Percentiles rank a stretch among this genome's conserved stretches.
Conservation (phyloP, 2,797 vertebrate genomes). For the Gymnodraco acuticeps region DNA sequence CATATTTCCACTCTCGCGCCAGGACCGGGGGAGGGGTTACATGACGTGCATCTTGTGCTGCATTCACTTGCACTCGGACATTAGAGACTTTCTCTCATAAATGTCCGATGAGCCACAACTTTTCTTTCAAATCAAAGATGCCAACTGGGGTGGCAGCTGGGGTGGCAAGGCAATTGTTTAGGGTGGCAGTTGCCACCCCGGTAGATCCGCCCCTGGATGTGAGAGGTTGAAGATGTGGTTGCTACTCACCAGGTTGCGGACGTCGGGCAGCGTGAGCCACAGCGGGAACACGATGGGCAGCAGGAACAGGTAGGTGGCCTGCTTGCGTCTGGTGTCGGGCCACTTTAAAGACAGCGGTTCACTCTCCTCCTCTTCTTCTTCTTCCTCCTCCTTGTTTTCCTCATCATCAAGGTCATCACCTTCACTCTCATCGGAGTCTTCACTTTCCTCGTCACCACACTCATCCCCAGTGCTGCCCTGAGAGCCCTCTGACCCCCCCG, state of each 20-base stretch:
- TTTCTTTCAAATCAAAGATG: too few relatives aligned
- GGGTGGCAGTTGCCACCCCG: too few relatives aligned
- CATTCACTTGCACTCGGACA: too few relatives aligned
- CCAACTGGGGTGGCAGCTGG: too few relatives aligned
- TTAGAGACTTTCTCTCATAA: too few relatives aligned
- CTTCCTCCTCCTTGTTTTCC: slow-evolving; percentile 26
- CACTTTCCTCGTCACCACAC: slow-evolving; percentile 27
- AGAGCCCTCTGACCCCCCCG: slow-evolving; percentile 22
- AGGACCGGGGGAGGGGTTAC: too few relatives aligned
- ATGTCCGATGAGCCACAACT: too few relatives aligned
- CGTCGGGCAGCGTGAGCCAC: slow-evolving; percentile 94
- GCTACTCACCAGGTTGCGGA: slow-evolving; percentile 90
- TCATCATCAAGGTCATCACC: slow-evolving; percentile 8
- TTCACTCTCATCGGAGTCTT: slow-evolving; percentile 35
- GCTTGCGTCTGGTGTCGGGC: slow-evolving; percentile 90
- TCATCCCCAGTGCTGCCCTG: slow-evolving; percentile 33
- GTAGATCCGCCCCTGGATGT: too few relatives aligned
- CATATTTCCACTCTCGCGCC: too few relatives aligned
- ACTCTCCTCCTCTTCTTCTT: slow-evolving; percentile 83
- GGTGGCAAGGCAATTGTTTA: too few relatives aligned
- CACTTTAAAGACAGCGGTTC: slow-evolving; percentile 93
- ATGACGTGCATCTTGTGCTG: too few relatives aligned
- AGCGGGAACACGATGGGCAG: slow-evolving; percentile 93
- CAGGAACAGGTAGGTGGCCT: slow-evolving; percentile 90
- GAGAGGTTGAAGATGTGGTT: too few relatives aligned